These are phyloP conservation scores for Eubucco bourcierii DNA, from an alignment of 2,113 vertebrate genomes.

Conservation along the genomic window DNA sequence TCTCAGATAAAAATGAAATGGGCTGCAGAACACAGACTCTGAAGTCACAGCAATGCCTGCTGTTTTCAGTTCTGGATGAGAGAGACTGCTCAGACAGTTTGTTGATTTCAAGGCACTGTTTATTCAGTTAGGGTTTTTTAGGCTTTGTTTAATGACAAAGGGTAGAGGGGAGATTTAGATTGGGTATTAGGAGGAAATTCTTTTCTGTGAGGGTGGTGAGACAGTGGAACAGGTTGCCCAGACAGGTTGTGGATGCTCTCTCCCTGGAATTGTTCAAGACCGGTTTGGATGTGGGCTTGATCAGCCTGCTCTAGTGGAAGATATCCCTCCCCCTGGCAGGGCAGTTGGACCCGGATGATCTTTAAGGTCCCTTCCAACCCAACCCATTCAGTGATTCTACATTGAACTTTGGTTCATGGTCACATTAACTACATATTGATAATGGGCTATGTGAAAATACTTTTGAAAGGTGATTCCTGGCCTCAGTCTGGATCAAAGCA, in stretches of 20 bases:
- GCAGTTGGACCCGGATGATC: no score
- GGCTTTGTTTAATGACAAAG: background rate
- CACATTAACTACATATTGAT: background rate
- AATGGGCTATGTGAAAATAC: background rate
- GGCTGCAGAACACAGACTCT: background rate
- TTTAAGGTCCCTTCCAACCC: no score
- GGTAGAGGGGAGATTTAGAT: no score
- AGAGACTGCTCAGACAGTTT: background rate
- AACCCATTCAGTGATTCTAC: no score
- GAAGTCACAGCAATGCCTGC: background rate
- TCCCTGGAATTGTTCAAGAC: no score
- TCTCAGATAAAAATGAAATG: background rate
- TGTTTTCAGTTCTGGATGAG: background rate
- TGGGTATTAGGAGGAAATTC: no score
- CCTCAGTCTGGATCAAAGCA: fast-evolving
- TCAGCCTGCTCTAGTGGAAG: no score
- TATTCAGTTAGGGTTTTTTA: background rate
- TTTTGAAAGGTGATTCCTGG: background rate
- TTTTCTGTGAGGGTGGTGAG: no score
- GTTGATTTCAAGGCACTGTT: background rate
- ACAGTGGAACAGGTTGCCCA: no score
- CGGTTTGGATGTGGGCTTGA: no score
- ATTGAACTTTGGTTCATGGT: background rate
- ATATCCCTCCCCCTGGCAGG: no score
- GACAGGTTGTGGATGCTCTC: no score